A percentile compares a stretch with the other conserved stretches of the same genome.
Evolutionary conservation across 64 coral and sea anemone genomes (phyloP).

Genomic region (Actinia equina): DNA sequence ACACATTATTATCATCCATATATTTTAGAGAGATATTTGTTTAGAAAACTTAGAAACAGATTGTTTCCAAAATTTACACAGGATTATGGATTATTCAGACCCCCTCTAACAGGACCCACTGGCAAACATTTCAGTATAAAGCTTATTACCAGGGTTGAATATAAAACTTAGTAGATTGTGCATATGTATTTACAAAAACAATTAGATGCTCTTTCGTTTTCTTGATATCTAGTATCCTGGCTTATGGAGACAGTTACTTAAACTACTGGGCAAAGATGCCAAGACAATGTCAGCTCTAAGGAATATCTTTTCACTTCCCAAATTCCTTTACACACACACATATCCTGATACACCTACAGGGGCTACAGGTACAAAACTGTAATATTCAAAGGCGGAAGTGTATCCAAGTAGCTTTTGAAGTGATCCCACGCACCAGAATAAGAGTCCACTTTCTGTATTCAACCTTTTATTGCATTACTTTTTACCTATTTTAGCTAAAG

Average conservation of each 20-base stretch:
- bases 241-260: not conserved
- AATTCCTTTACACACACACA: not conserved
- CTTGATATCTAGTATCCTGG: not conserved
- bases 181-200: not conserved
- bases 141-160: too few relatives aligned
- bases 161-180: too few relatives aligned
- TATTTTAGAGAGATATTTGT: too few relatives aligned
- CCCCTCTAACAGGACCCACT: too few relatives aligned
- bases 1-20: too few relatives aligned
- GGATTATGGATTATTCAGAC: too few relatives aligned
- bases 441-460: not conserved
- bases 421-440: not conserved
- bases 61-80: too few relatives aligned
- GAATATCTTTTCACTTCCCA: not conserved
- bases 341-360: too few relatives aligned
- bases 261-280: not conserved
- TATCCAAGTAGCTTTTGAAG: not conserved
- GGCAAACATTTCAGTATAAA: too few relatives aligned
- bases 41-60: too few relatives aligned
- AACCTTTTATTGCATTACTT: not conserved
- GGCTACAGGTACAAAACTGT: not conserved
- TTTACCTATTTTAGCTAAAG: not conserved
- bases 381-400: not conserved
- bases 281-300: not conserved
- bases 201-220: slow-evolving; percentile 6